These are phyloP conservation scores for Labrus mixtus DNA, from an alignment of 2,113 vertebrate species.

Conservation along the genomic window DNA sequence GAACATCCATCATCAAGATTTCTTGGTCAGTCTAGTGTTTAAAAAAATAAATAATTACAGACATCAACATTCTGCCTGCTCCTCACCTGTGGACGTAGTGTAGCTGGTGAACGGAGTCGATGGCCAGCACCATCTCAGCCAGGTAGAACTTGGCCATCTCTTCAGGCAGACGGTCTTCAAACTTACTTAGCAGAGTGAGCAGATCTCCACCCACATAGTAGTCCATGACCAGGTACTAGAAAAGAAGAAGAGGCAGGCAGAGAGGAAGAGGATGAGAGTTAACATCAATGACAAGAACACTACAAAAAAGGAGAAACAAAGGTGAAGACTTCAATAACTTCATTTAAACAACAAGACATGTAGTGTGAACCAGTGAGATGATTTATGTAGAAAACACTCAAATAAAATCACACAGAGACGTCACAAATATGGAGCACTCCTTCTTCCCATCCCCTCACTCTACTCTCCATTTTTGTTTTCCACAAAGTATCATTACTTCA, in stretches of 20 bases:
- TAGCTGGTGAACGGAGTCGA: slow-evolving; percentile 97
- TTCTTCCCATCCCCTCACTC: neutral
- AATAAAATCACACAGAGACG: neutral
- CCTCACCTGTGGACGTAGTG: slow-evolving; percentile 97
- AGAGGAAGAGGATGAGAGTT: neutral
- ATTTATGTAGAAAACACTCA: neutral
- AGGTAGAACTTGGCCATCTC: slow-evolving; percentile 99
- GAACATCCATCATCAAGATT: slow-evolving; percentile 39
- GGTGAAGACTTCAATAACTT: neutral
- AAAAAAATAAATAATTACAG: slow-evolving; percentile 17
- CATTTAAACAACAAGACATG: neutral
- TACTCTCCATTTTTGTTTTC: slow-evolving; percentile 7
- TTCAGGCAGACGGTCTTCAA: slow-evolving; percentile 97
- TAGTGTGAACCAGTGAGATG: neutral
- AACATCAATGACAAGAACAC: no score
- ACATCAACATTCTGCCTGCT: neutral
- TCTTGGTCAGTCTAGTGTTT: slow-evolving; percentile 2
- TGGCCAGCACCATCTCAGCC: slow-evolving; percentile 98
- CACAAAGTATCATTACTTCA: slow-evolving; percentile 35
- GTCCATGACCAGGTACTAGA: slow-evolving; percentile 99
- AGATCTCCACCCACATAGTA: slow-evolving; percentile 99
- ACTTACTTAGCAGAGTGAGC: slow-evolving; percentile 98
- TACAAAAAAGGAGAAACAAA: neutral
- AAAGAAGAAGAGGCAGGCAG: neutral
- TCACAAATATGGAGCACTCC: neutral